Percentiles rank a stretch among this genome's conserved stretches.
Evolutionary conservation across 2,888 invertebrate species (phyloP).

Genomic region (Campoplex nolae): DNA sequence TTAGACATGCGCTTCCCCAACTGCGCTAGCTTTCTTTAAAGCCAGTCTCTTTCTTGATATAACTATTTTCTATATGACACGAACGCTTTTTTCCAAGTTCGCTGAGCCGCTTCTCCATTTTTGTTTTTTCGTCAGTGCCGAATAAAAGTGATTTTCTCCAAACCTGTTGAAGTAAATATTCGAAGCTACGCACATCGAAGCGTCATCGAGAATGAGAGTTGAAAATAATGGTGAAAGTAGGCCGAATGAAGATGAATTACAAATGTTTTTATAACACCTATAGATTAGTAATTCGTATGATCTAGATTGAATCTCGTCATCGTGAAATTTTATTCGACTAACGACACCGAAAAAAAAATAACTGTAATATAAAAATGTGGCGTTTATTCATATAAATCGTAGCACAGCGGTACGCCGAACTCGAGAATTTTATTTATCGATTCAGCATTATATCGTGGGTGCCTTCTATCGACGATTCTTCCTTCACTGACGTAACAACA

Average conservation of each 20-base stretch:
- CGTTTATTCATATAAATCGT: neutral
- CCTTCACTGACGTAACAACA: neutral
- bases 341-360: neutral
- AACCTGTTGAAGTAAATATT: neutral
- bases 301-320: slow-evolving; percentile 24
- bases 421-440: neutral
- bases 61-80: slow-evolving; percentile 36
- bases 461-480: neutral
- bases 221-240: slow-evolving; percentile 16
- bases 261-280: neutral
- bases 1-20: slow-evolving; percentile 14
- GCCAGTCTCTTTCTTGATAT: slow-evolving; percentile 41
- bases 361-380: too few relatives aligned
- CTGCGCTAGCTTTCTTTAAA: slow-evolving; percentile 31
- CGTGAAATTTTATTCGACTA: neutral
- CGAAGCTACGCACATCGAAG: neutral
- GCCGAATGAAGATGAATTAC: slow-evolving; percentile 12
- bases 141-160: neutral
- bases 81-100: slow-evolving; percentile 21
- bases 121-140: neutral
- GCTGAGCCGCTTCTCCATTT: slow-evolving; percentile 28
- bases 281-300: neutral
- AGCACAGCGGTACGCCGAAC: neutral
- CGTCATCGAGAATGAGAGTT: slow-evolving; percentile 16
- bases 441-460: neutral